These are phyloP conservation scores for Eira barbara DNA, from an alignment of 2,113 vertebrate species.

Conservation along the genomic window DNA sequence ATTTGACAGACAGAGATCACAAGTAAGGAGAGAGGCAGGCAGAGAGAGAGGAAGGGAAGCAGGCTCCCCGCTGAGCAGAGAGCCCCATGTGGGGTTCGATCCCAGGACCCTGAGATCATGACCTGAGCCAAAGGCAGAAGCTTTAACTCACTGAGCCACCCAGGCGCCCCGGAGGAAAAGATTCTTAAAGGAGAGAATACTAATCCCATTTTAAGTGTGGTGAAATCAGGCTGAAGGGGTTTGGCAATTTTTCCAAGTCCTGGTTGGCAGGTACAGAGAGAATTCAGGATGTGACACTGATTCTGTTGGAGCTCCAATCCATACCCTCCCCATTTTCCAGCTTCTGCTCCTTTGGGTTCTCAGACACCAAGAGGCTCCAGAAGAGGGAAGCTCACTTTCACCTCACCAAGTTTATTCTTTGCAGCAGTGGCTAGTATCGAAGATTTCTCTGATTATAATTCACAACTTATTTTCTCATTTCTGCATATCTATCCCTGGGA, in stretches of 20 bases:
- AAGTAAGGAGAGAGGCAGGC: too few relatives aligned
- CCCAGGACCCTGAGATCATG: too few relatives aligned
- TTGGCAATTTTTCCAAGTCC: background rate
- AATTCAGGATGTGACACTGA: rapidly evolving
- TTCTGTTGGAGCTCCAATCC: background rate
- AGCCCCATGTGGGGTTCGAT: too few relatives aligned
- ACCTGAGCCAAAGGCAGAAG: too few relatives aligned
- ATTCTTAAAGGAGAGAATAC: background rate
- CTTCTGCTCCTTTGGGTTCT: background rate
- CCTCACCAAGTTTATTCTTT: background rate
- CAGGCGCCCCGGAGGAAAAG: too few relatives aligned
- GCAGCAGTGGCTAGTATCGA: background rate
- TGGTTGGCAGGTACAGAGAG: background rate
- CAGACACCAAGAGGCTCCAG: background rate
- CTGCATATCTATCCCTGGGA: background rate
- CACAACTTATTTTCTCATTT: background rate
- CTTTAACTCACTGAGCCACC: too few relatives aligned
- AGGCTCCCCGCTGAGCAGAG: too few relatives aligned
- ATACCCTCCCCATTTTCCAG: background rate
- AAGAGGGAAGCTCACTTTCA: background rate
- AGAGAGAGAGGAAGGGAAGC: too few relatives aligned
- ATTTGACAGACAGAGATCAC: too few relatives aligned
- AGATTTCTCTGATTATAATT: background rate
- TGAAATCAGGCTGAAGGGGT: background rate
- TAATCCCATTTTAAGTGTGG: too few relatives aligned